These are phyloP conservation scores for Copidosoma floridanum DNA, from an alignment of 1,140 invertebrate species.

Conservation along the genomic window DNA sequence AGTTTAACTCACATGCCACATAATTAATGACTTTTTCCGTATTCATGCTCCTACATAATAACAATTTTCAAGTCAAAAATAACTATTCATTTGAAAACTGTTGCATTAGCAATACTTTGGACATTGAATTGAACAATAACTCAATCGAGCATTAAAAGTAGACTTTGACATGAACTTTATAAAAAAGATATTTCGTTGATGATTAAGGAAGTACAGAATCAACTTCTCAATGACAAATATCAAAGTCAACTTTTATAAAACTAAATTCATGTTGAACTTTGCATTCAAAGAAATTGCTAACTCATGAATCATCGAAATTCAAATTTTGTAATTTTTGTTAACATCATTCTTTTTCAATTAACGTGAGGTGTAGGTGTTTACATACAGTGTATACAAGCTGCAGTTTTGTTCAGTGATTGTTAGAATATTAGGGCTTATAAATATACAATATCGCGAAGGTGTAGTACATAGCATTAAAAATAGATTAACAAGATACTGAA, in stretches of 20 bases:
- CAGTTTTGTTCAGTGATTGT: background rate
- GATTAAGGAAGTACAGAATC: no score
- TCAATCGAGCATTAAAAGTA: background rate
- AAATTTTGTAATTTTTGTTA: background rate
- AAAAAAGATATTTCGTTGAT: no score
- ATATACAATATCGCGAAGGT: background rate
- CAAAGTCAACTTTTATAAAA: background rate
- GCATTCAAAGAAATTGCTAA: background rate
- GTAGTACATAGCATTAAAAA: no score
- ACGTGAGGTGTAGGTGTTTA: no score
- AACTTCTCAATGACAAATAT: no score
- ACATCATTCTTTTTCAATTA: no score
- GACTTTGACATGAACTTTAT: background rate
- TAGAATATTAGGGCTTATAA: background rate
- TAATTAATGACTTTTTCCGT: background rate
- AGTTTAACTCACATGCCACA: background rate
- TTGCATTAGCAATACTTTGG: no score
- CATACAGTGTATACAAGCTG: no score
- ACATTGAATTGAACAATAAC: background rate
- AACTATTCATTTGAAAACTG: background rate
- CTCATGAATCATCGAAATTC: constrained; percentile 10
- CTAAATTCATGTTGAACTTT: background rate
- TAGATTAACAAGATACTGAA: no score
- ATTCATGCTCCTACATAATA: constrained; percentile 4
- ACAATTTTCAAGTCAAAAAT: background rate